These are phyloP conservation scores for Laodelphax striatellus DNA, from an alignment of 1,140 invertebrate species.

Conservation along the genomic window DNA sequence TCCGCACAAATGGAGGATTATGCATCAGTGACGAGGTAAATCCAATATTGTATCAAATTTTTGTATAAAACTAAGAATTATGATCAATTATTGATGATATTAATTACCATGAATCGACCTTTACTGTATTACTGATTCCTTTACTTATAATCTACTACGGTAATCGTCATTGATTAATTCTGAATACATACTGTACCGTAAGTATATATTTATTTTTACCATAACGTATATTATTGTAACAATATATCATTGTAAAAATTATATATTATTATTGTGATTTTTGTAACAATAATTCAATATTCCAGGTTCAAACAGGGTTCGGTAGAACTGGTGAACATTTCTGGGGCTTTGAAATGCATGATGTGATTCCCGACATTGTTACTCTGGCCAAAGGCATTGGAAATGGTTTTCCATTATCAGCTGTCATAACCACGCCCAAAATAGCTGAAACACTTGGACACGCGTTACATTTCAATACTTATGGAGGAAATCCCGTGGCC, in stretches of 20 bases:
- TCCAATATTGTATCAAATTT: neutral
- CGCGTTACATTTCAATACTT: constrained; percentile 90
- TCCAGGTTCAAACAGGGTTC: constrained; percentile 87
- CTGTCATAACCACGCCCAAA: constrained; percentile 79
- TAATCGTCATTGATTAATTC: no score
- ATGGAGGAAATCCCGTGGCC: constrained; percentile 87
- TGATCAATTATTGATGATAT: no score
- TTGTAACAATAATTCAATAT: neutral
- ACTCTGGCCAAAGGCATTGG: constrained; percentile 82
- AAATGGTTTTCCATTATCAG: constrained; percentile 90
- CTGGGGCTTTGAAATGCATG: constrained; percentile 90
- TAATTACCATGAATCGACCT: no score
- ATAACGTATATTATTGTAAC: no score
- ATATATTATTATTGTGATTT: no score
- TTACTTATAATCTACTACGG: no score
- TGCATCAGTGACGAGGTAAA: constrained; percentile 83
- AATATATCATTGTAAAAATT: no score
- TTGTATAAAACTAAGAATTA: no score
- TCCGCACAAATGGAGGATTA: constrained; percentile 70
- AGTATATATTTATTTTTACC: no score
- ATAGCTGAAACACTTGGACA: constrained; percentile 63
- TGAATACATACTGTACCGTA: no score
- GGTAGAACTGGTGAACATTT: constrained; percentile 85
- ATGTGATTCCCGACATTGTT: constrained; percentile 81
- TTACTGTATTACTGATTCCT: no score